phyloP scores from a whole-genome alignment of 92 coral and sea anemone species.

The Epizoanthus rinbou region DNA sequence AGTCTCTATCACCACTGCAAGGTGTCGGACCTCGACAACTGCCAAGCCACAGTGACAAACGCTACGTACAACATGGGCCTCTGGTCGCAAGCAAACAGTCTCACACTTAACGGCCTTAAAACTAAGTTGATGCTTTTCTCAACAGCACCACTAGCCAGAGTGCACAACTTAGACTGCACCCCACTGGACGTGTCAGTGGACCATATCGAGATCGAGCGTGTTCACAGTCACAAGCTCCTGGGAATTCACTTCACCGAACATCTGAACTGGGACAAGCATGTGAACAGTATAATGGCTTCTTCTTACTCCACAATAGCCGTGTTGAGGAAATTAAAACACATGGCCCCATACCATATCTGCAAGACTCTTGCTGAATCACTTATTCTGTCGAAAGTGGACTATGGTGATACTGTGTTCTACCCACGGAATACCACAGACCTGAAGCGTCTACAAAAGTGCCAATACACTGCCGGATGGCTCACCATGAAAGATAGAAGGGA shows the following conservation, averaged over 20 bases:
- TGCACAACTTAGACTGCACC: conserved; percentile 11
- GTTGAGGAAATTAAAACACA: conserved; percentile 2
- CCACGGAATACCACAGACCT: conserved; percentile 4
- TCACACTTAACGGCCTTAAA: conserved; percentile 43
- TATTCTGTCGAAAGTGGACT: conserved; percentile 18
- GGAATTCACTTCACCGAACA: conserved; percentile 24
- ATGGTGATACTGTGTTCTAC: conserved; percentile 12
- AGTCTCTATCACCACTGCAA: conserved; percentile 25
- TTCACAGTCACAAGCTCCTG: conserved; percentile 19
- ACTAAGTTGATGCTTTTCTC: conserved; percentile 47
- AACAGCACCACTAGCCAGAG: conserved; percentile 43
- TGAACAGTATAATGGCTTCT: not conserved
- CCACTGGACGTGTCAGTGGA: conserved; percentile 10
- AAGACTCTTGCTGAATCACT: conserved; percentile 3
- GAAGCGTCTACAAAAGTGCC: conserved; percentile 4
- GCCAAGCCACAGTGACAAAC: conserved; percentile 39
- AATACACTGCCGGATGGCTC: not conserved
- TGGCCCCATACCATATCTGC: conserved; percentile 3
- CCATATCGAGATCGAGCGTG: conserved; percentile 17
- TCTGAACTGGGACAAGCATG: conserved; percentile 17
- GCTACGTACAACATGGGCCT: conserved; percentile 44
- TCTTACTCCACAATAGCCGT: not conserved
- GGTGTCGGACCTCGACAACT: conserved; percentile 25
- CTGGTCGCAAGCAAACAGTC: conserved; percentile 40
- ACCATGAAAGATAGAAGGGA: conserved; percentile 2